Evolutionary conservation across 2,113 vertebrate genomes (phyloP).

Genomic region (Helogale parvula): DNA sequence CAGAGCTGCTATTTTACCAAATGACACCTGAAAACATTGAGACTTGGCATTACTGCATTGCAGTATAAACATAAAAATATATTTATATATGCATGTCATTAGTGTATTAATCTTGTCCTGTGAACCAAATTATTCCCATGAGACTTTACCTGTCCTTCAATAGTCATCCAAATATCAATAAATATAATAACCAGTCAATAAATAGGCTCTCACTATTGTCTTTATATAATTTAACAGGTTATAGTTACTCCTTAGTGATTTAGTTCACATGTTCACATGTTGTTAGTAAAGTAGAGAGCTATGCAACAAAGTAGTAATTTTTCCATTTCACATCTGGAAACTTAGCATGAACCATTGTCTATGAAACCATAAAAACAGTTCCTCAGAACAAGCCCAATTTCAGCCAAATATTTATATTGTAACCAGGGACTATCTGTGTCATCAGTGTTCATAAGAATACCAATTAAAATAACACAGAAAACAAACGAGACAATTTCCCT

Average conservation of each 20-base stretch:
- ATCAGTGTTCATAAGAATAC: neutral
- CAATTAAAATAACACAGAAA: neutral
- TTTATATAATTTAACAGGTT: neutral
- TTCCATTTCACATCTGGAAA: neutral
- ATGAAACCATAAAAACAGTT: neutral
- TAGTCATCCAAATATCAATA: neutral
- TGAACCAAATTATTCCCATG: neutral
- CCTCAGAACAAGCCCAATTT: neutral
- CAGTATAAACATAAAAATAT: neutral
- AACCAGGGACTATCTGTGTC: neutral
- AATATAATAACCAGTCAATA: neutral
- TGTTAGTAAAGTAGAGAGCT: neutral
- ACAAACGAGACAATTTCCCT: neutral
- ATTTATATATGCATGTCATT: neutral
- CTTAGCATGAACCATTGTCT: neutral
- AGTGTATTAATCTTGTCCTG: neutral
- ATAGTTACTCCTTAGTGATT: neutral
- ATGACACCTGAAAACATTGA: neutral
- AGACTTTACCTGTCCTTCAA: neutral
- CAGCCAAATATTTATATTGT: neutral
- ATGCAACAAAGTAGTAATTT: neutral
- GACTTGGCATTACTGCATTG: neutral
- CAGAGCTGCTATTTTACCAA: neutral
- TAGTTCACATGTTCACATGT: neutral
- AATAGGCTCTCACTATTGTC: neutral